These are phyloP conservation scores for Aelia acuminata DNA, from an alignment of 2,888 invertebrate species.

Conservation along the genomic window DNA sequence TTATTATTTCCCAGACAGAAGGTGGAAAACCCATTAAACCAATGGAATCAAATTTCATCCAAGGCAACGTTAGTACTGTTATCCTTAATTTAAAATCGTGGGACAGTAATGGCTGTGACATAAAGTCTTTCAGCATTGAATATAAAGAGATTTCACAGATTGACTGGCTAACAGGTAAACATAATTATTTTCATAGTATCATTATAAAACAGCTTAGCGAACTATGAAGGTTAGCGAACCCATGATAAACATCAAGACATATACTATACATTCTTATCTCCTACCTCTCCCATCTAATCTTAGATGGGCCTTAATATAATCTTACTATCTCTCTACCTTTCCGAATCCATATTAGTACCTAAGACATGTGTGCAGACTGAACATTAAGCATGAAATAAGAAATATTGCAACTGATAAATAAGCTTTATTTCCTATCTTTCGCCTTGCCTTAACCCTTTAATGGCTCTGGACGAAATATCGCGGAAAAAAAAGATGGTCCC, in stretches of 20 bases:
- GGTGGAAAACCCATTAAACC: slow-evolving; percentile 68
- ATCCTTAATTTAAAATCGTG: slow-evolving; percentile 68
- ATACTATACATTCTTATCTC: too few species aligned
- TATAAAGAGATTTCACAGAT: slow-evolving; percentile 67
- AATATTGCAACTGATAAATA: neutral
- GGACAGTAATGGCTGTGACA: slow-evolving; percentile 68
- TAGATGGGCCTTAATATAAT: neutral
- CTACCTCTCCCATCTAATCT: too few species aligned
- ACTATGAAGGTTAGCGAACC: too few species aligned
- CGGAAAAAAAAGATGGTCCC: too few species aligned
- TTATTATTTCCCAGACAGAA: slow-evolving; percentile 68
- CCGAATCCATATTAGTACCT: too few species aligned
- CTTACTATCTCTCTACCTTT: neutral
- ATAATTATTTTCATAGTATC: neutral
- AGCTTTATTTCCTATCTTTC: neutral
- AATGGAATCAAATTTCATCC: slow-evolving; percentile 67
- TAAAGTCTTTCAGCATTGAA: slow-evolving; percentile 68
- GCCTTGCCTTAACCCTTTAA: too few species aligned
- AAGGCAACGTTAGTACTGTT: slow-evolving; percentile 68
- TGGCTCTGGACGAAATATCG: too few species aligned
- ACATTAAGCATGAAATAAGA: neutral
- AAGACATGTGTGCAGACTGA: too few species aligned
- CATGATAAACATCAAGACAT: too few species aligned
- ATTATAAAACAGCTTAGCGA: neutral
- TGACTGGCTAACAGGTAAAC: slow-evolving; percentile 68